Conservation (phyloP, 2,797 vertebrate genomes). For the Sebastes matsubarae region DNA sequence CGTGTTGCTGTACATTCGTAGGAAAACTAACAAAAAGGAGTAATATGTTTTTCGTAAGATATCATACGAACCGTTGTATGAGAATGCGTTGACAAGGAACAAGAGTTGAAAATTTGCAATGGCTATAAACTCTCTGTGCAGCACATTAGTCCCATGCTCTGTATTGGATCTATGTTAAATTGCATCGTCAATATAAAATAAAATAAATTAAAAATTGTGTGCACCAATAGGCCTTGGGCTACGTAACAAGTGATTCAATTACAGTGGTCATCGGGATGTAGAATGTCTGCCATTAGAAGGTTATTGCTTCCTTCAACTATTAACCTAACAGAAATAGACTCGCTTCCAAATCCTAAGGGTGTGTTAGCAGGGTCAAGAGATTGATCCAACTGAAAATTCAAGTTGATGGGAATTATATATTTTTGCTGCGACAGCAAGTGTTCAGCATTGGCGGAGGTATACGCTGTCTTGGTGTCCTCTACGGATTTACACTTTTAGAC, state of each 20-base stretch:
- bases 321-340: constrained; percentile 9
- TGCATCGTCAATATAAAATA: neutral
- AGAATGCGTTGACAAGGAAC: too few species aligned
- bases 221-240: neutral
- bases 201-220: neutral
- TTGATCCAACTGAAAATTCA: neutral
- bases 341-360: neutral
- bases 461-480: neutral
- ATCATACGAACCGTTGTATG: too few species aligned
- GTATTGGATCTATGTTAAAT: neutral
- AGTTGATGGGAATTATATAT: neutral
- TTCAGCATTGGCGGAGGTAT: neutral
- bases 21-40: too few species aligned
- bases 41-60: too few species aligned
- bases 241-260: constrained; percentile 3
- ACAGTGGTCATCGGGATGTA: constrained; percentile 7
- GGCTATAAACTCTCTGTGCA: neutral
- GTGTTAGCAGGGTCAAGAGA: neutral
- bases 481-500: neutral
- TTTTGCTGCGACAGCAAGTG: neutral
- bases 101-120: neutral
- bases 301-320: constrained; percentile 14
- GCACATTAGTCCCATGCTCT: neutral
- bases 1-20: too few species aligned
- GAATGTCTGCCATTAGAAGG: neutral